phyloP scores from a whole-genome alignment of 2,888 invertebrate genomes.

The Eupeodes luniger region DNA sequence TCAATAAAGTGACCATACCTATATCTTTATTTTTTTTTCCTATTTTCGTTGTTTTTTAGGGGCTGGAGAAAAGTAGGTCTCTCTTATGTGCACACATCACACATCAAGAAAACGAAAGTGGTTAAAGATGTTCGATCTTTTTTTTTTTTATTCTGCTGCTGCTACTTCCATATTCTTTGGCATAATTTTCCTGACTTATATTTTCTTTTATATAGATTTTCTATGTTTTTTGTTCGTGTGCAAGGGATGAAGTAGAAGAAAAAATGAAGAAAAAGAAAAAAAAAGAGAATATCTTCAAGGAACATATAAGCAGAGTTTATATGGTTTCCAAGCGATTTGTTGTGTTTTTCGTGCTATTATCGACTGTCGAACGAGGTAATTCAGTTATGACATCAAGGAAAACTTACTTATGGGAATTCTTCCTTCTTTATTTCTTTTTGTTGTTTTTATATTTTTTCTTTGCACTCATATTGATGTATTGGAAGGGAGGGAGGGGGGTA shows the following conservation, averaged over 20 bases:
- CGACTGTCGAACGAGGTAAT: conserved; percentile 75
- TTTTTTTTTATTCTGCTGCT: neutral
- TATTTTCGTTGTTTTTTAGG: conserved; percentile 37
- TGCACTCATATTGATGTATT: conserved; percentile 26
- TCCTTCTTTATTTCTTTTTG: neutral
- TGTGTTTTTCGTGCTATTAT: conserved; percentile 71
- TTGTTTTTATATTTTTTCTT: neutral
- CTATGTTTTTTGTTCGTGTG: conserved; percentile 2
- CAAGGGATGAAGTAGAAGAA: neutral
- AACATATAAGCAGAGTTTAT: conserved; percentile 68
- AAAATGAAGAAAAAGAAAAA: neutral
- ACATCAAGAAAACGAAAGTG: conserved; percentile 73
- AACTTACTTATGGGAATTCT: conserved; percentile 18
- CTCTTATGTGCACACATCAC: conserved; percentile 13
- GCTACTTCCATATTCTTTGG: conserved; percentile 33
- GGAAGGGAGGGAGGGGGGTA: conserved; percentile 25
- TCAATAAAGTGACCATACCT: conserved; percentile 68
- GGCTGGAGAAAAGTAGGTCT: conserved; percentile 61
- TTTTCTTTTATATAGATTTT: conserved; percentile 38
- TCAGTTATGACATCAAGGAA: conserved; percentile 75
- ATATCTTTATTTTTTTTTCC: conserved; percentile 1
- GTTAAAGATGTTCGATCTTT: conserved; percentile 70
- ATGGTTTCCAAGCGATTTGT: conserved; percentile 74
- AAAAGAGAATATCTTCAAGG: conserved; percentile 30
- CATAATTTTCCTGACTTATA: conserved; percentile 55